Conservation (phyloP, 1,140 invertebrate genomes). For the Anoplolepis gracilipes region DNA sequence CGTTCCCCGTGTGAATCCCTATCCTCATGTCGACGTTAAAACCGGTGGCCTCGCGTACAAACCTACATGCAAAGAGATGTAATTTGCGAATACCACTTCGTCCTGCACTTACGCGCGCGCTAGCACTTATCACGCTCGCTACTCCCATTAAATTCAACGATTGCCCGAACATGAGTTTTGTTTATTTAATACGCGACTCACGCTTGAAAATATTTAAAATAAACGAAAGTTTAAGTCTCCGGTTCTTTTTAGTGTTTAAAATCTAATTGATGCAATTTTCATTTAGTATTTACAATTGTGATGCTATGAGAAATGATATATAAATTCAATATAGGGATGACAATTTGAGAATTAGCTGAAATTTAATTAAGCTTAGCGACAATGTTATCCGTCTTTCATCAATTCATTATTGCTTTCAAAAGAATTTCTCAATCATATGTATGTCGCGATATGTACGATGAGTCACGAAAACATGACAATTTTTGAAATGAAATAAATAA, state of each 20-base stretch:
- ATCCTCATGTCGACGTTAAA: constrained; percentile 98
- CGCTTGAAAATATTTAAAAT: neutral
- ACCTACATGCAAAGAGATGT: constrained; percentile 85
- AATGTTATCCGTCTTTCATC: no score
- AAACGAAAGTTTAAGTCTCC: neutral
- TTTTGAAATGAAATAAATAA: no score
- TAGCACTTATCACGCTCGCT: neutral
- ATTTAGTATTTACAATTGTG: neutral
- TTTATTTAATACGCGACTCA: constrained; percentile 9
- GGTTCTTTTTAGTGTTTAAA: no score
- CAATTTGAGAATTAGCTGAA: neutral
- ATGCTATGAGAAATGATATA: neutral
- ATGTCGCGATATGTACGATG: no score
- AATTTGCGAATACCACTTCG: neutral
- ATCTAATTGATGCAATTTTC: neutral
- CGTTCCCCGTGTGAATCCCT: constrained; percentile 97
- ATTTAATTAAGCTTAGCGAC: neutral
- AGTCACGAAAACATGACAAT: no score
- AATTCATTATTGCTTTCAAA: neutral
- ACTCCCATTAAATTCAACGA: neutral
- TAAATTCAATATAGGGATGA: no score
- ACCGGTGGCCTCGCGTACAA: constrained; percentile 94
- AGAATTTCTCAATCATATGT: neutral
- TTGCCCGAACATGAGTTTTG: neutral
- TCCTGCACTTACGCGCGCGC: neutral